Conservation (phyloP, 2,888 invertebrate genomes). For the Peribatodes rhomboidaria region DNA sequence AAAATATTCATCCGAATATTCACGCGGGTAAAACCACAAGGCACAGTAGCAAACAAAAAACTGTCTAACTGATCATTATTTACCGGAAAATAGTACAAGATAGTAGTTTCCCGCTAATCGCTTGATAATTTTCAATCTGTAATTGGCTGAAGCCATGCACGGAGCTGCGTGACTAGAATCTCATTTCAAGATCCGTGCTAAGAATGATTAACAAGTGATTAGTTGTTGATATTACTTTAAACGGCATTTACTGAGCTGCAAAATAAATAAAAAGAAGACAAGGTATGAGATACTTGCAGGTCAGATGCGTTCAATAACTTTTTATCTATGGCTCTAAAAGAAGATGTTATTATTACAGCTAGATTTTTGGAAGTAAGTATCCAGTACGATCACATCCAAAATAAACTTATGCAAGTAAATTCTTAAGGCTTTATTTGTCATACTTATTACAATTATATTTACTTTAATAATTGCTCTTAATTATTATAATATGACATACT, state of each 20-base stretch:
- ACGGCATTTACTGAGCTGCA: background rate
- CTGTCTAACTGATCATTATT: conserved; percentile 45
- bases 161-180: conserved; percentile 41
- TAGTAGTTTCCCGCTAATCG: conserved; percentile 66
- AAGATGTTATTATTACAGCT: too few relatives aligned
- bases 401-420: too few relatives aligned
- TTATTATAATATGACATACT: too few relatives aligned
- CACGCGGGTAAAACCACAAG: background rate
- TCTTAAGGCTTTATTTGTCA: too few relatives aligned
- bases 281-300: too few relatives aligned
- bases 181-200: conserved; percentile 36
- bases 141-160: conserved; percentile 47
- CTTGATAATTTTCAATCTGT: conserved; percentile 54
- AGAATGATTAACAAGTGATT: conserved; percentile 20
- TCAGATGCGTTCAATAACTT: too few relatives aligned
- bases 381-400: too few relatives aligned
- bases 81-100: conserved; percentile 71
- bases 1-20: background rate
- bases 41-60: background rate
- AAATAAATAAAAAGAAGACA: too few relatives aligned
- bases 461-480: too few relatives aligned
- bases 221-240: conserved; percentile 3
- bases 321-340: too few relatives aligned
- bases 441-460: too few relatives aligned
- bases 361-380: too few relatives aligned